Conservation (phyloP, 30 jellyfish, hydroid and myxozoan species). For the Aurelia sp. region DNA sequence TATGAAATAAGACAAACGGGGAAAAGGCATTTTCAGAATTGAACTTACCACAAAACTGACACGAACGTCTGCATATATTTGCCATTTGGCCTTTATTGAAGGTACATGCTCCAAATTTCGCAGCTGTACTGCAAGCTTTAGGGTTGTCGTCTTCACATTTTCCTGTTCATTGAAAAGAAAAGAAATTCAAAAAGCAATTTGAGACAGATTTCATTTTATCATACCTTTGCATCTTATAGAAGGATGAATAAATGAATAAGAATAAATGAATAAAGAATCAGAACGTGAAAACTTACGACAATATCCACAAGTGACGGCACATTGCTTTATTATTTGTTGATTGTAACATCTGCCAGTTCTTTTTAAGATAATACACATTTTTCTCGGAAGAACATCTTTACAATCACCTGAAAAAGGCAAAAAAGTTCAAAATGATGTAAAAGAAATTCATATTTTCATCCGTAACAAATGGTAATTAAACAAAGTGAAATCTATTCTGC, state of each 20-base stretch:
- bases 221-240: neutral
- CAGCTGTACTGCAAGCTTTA: neutral
- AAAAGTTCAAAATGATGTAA: neutral
- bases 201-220: neutral
- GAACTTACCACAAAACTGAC: slow-evolving; percentile 39
- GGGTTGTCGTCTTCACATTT: slow-evolving; percentile 46
- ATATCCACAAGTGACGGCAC: slow-evolving; percentile 75
- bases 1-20: too few relatives aligned
- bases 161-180: slow-evolving; percentile 10
- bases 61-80: slow-evolving; percentile 40
- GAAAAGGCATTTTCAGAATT: too few relatives aligned
- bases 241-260: too few relatives aligned
- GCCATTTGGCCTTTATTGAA: slow-evolving; percentile 27
- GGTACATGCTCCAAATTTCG: slow-evolving; percentile 7
- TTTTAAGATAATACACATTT: slow-evolving; percentile 17
- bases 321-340: slow-evolving; percentile 10
- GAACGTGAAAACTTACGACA: slow-evolving; percentile 37
- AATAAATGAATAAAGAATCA: too few relatives aligned
- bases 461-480: too few relatives aligned
- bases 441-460: too few relatives aligned
- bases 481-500: too few relatives aligned
- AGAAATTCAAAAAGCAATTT: neutral
- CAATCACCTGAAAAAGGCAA: slow-evolving; percentile 36
- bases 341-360: slow-evolving; percentile 39
- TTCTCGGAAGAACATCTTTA: slow-evolving; percentile 19